A percentile compares a stretch with the other conserved stretches of the same genome.
Evolutionary conservation across 2,888 invertebrate genomes (phyloP).

Genomic region (Yponomeuta cagnagella): DNA sequence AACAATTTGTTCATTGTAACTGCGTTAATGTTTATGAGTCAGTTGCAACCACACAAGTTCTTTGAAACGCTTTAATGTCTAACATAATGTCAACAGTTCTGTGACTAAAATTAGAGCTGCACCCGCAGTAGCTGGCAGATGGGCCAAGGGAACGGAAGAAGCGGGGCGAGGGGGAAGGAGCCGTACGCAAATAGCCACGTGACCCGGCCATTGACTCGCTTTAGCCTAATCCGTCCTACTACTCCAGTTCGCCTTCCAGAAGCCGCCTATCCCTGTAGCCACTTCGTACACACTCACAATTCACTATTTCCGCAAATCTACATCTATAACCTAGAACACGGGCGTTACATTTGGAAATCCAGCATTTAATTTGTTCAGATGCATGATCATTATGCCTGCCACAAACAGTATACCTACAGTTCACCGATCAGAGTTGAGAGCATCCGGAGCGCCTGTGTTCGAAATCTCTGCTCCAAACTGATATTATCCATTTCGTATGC

Average conservation of each 20-base stretch:
- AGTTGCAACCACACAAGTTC: conserved; percentile 19
- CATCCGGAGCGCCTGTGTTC: neutral
- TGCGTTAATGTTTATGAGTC: conserved; percentile 13
- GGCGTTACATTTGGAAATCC: too few species aligned
- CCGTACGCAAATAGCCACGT: conserved; percentile 68
- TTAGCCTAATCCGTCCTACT: conserved; percentile 75
- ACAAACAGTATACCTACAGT: too few species aligned
- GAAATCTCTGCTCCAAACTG: neutral
- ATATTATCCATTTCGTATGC: neutral
- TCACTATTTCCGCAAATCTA: neutral
- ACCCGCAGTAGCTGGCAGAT: conserved; percentile 46
- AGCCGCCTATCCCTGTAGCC: neutral
- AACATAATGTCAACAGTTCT: conserved; percentile 44
- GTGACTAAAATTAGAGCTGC: conserved; percentile 54
- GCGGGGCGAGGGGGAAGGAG: conserved; percentile 39
- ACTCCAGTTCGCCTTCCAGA: conserved; percentile 51
- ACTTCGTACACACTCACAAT: conserved; percentile 24
- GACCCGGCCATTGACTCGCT: conserved; percentile 75
- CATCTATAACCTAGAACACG: too few species aligned
- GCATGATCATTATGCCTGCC: too few species aligned
- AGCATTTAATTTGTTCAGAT: too few species aligned
- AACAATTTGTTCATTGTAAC: neutral
- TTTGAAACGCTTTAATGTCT: conserved; percentile 36
- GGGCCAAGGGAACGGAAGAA: conserved; percentile 42
- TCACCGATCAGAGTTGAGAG: neutral